A percentile compares a stretch with the other conserved stretches of the same genome.
These are phyloP conservation scores for Megastigmus dorsalis DNA, from an alignment of 2,888 invertebrate genomes.

Conservation along the genomic window DNA sequence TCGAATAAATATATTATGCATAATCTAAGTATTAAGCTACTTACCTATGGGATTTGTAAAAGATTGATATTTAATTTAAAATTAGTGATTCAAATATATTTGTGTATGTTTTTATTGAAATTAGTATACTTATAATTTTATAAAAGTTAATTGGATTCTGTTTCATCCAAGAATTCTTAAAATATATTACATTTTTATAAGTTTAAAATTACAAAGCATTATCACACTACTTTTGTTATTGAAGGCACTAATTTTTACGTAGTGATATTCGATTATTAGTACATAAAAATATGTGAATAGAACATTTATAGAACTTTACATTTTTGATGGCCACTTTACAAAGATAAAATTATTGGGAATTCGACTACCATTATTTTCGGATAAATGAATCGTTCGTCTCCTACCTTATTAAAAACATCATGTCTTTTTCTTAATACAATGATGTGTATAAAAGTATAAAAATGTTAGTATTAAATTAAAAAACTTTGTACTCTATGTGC, in stretches of 20 bases:
- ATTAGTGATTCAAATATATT: too few relatives aligned
- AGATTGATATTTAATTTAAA: not conserved
- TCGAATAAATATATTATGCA: too few relatives aligned
- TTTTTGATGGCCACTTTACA: not conserved
- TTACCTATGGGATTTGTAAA: not conserved
- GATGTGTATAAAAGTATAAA: not conserved
- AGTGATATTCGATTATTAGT: too few relatives aligned
- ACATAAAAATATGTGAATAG: not conserved
- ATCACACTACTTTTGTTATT: too few relatives aligned
- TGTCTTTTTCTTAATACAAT: slow-evolving; percentile 10
- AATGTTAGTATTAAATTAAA: not conserved
- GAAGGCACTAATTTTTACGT: too few relatives aligned
- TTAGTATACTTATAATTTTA: not conserved
- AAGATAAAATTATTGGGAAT: not conserved
- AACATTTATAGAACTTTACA: slow-evolving; percentile 9
- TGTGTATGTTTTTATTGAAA: too few relatives aligned
- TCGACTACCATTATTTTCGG: not conserved
- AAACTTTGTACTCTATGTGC: slow-evolving; percentile 27
- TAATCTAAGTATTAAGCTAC: too few relatives aligned
- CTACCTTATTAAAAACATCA: slow-evolving; percentile 22
- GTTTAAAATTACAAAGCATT: not conserved
- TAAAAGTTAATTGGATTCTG: not conserved
- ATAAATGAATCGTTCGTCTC: not conserved
- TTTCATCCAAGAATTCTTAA: not conserved
- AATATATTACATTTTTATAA: not conserved